Percentiles rank a stretch among this genome's conserved stretches.
Conservation (phyloP, 1,140 invertebrate species). For the honey bee (Apis mellifera) region Amel_HAv3.1 CM009944.2:8232501-8233000, state of each 20-base stretch:
- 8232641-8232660: conserved; percentile 10
- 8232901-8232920: neutral
- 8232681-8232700: neutral
- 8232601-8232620: neutral
- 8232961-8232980: neutral
- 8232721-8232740: neutral
- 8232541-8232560: conserved; percentile 71
- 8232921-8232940: neutral
- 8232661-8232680: neutral
- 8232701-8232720: neutral
- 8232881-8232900: neutral
- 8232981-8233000: neutral
- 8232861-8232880: neutral
- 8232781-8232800: neutral
- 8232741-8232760: neutral
- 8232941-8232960: neutral
- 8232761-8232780: neutral
- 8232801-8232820: neutral
- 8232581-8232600: conserved; percentile 50
- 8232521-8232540: conserved; percentile 64
- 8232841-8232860: too few species aligned
- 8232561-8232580: conserved; percentile 20
- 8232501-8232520: conserved; percentile 65
- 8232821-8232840: neutral
- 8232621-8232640: neutral